Evolutionary conservation across 2,888 invertebrate genomes (phyloP), one percentile per base, ranked within the genome.

Genomic region (Drosophila aldrichi): DNA sequence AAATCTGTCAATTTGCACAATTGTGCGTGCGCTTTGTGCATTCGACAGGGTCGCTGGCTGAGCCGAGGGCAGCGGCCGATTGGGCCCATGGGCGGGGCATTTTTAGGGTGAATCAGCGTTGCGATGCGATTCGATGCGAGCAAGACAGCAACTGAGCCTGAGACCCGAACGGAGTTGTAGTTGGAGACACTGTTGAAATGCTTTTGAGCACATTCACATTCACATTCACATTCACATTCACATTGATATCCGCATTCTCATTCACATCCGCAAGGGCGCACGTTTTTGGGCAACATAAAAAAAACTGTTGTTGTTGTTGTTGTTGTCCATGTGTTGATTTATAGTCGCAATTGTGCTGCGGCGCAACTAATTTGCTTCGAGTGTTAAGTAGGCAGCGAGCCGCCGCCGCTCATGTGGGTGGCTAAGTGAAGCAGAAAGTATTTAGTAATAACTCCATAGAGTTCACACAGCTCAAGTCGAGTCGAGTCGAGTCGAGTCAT

Each of bases 1-100:
- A 89, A 90, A 90, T 90, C 90, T 90, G 87, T 88, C 89, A 90
- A 85, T 88, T 90, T 90, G 86, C 89, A 74, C 87, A 82, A 82
- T 82, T 82, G 82, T 86, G 82, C 82, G 87, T 82, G 78, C 62
- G 70, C 57, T 64, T 63, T 65, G 55, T 76, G 77, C 79, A 79
- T 77, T 74, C 67, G 81, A 63, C 72, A 72, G 74, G 69, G 74
- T 60, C 57, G 57, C 60, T 58, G 60, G 65, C 56, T 29, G 22
- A 14, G 41, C 40, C n/a, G n/a, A 12, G 34, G 29, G 29, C 29
- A 29, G 34, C 34, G 34, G 12, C 3, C 29, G 29, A 29, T 29
- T 29, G 34, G 44, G 14, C 44, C 2, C 44, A 22, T 4, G 22
- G 16, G n/a, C 40, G 41, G 55, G 9, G 12, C 6, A 41, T 18